Evolutionary conservation across 2,888 invertebrate species (phyloP), one percentile per base, ranked within the genome.

Genomic region (Drosophila imparisetae): DNA sequence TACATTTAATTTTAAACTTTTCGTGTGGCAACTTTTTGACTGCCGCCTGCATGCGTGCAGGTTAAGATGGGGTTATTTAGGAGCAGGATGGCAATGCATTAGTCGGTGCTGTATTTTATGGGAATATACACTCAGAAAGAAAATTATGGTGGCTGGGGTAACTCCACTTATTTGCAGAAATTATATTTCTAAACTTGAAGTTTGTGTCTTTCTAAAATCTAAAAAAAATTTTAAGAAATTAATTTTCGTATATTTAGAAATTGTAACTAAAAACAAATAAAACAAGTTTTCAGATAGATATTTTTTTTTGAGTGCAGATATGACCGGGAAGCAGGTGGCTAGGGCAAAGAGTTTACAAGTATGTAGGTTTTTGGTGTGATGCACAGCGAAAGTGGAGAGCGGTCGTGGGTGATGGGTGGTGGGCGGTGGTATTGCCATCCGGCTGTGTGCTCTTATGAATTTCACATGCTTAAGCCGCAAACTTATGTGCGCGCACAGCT

Each of bases 391-490:
- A 24, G 45, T 24, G 45, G 24, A 8, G 15, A 24, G 24, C 15
- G 48, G 27, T 13, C 8, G 36, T 18, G 8, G 27, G 30, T 38
- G 48, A 30, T 45, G 29, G 52, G 1, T 11, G 11, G 36, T 54
- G n/a, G 21, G 8, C 21, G 21, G 6, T 6, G 8, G 32, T 32
- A 11, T 42, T 65, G 38, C 64, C 85, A 73, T 64, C 71, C 66
- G 77, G 80, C 81, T 62, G 42, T 65, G 42, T 55, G 78, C 78
- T 77, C 88, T 75, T 89, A 89, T 88, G 90, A 89, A 88, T 85
- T 87, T 88, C 90, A 88, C 90, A 85, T 89, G 90, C 85, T 86
- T 86, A 86, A 86, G 86, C 86, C 90, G 79, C 79, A 86, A 90
- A 86, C 90, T 86, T 86, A 90, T 88, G 89, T 90, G 84, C 78